Base-by-base conservation (phyloP, 2,113 vertebrate genomes). In the Aspiorhynchus laticeps region DNA sequence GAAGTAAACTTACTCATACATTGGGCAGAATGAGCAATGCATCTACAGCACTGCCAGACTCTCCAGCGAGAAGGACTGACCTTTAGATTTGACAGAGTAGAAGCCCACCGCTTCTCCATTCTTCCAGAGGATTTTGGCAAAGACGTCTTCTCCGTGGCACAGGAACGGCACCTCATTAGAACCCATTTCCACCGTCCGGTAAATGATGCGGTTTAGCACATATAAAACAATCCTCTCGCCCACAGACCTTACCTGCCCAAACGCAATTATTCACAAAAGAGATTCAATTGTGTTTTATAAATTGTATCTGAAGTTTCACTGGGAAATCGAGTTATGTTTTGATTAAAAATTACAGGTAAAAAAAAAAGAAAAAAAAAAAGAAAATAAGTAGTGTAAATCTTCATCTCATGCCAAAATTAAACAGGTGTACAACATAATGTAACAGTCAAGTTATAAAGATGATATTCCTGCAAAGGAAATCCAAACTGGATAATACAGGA, bases 191-290 rank as follows among this genome's bases (percentile, higher is more conserved):
- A 92, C 95, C 0, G 92, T 96, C 92, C 97, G 95, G 93, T 98
- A 98, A 89, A 99, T 94, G 88, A 98, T 94, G 65, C 97, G 93
- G 91, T 99, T 98, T 43, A 99, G 92, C 88, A 96, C 93, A 90
- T 99, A 99, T 0, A 99, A 94, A 88, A 97, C 97, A 63, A 99
- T 89, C 91, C 96, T 96, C 87, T 99, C 97, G 83, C 96, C 97
- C 46, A 88, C 84, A 36, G 86, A 76, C 6, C 84, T 84, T 36
- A 90, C 86, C 88, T 90, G 65, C 1, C 19, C 28, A 9, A 63
- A 43, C 14, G 8, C 36, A 36, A 65, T 43, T 17, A 38, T 9
- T 8, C 28, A 85, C 28, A 12, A 65, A 69, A 87, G 1, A 24
- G 5, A 21, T 31, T 5, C 1, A 67, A 65, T 26, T 19, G 7